Evolutionary conservation across 2,888 invertebrate species (phyloP).

Genomic region (Deilephila porcellus): DNA sequence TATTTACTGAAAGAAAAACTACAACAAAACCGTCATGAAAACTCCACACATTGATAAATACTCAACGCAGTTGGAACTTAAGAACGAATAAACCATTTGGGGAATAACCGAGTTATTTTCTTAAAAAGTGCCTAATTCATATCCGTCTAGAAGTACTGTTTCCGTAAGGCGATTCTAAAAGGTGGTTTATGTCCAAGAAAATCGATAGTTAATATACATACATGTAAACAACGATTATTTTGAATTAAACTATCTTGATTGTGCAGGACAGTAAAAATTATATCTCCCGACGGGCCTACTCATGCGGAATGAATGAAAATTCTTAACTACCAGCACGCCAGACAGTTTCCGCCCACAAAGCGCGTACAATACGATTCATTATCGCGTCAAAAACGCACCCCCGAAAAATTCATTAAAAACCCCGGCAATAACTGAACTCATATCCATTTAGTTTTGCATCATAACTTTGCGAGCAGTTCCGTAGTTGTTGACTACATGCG

Average conservation of each 20-base stretch:
- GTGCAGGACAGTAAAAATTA: neutral
- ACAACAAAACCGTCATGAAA: too few species aligned
- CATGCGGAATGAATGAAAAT: neutral
- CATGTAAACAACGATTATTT: too few species aligned
- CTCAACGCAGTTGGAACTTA: too few species aligned
- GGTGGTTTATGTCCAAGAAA: too few species aligned
- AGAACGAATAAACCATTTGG: too few species aligned
- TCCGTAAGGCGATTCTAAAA: too few species aligned
- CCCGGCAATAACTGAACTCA: slow-evolving; percentile 58
- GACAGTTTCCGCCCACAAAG: neutral
- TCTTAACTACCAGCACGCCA: neutral
- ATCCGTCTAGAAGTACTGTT: too few species aligned
- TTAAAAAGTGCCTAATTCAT: too few species aligned
- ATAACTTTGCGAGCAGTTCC: slow-evolving; percentile 35
- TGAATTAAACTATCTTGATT: neutral
- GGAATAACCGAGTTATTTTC: too few species aligned
- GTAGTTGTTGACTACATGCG: neutral
- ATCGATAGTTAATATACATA: too few species aligned
- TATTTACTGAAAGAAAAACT: too few species aligned
- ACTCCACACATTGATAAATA: too few species aligned
- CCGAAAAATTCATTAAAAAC: slow-evolving; percentile 59
- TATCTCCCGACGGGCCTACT: neutral
- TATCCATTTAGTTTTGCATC: slow-evolving; percentile 76
- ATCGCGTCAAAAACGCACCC: neutral
- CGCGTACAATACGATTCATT: neutral